Evolutionary conservation across 2,888 invertebrate species (phyloP).

Genomic region (Gandaritis pyraliata): DNA sequence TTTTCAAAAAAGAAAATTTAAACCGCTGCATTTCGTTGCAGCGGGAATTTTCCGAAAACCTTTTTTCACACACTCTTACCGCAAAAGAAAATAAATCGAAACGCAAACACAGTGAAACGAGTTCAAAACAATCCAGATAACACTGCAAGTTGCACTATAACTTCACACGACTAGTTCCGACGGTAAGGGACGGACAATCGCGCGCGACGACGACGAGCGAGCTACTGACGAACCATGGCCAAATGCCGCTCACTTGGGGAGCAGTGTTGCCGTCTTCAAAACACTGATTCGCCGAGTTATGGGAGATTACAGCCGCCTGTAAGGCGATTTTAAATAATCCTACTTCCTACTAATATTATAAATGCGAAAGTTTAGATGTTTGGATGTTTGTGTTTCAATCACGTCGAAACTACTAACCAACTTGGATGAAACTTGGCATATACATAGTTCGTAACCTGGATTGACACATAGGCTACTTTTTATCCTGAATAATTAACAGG

Average conservation of each 20-base stretch:
- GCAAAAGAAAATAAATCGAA: conserved; percentile 49
- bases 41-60: not conserved
- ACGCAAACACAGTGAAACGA: conserved; percentile 66
- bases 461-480: too few species aligned
- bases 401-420: too few species aligned
- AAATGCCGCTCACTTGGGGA: conserved; percentile 71
- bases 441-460: too few species aligned
- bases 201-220: conserved; percentile 44
- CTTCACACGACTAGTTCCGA: conserved; percentile 46
- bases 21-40: not conserved
- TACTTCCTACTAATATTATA: too few species aligned
- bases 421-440: too few species aligned
- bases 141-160: conserved; percentile 55
- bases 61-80: conserved; percentile 32
- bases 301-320: conserved; percentile 15
- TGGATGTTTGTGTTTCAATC: too few species aligned
- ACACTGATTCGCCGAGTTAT: conserved; percentile 27
- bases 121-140: conserved; percentile 52
- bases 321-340: too few species aligned
- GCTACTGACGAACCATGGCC: conserved; percentile 64
- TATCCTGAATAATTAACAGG: too few species aligned
- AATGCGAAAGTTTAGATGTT: too few species aligned
- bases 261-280: conserved; percentile 56
- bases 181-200: conserved; percentile 16
- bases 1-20: too few species aligned